Conservation (phyloP, 2,888 invertebrate genomes). For the Piscicola geometra region DNA sequence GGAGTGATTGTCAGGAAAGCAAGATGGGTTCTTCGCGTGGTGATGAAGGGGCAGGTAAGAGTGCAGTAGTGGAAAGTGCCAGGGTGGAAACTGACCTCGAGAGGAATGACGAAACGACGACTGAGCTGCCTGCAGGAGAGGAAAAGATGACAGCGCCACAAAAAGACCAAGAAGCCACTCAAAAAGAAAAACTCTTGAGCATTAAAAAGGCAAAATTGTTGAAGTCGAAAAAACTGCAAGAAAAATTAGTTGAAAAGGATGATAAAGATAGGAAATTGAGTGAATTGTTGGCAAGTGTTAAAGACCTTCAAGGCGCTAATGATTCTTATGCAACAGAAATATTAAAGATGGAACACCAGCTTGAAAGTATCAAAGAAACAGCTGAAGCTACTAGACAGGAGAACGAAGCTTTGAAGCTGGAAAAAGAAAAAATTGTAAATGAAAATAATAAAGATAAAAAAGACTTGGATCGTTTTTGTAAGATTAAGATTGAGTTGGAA, state of each 20-base stretch:
- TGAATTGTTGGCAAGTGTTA: not conserved
- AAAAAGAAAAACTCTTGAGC: constrained; percentile 4
- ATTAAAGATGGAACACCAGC: not conserved
- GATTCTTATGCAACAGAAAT: constrained; percentile 7
- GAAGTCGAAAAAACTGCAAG: constrained; percentile 27
- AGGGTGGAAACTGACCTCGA: too few relatives aligned
- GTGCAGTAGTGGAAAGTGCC: not conserved
- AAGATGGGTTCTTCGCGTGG: not conserved
- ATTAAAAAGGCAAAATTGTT: constrained; percentile 27
- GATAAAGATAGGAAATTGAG: not conserved
- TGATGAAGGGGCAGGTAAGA: not conserved
- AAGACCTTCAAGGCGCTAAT: constrained; percentile 8
- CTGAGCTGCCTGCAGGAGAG: not conserved
- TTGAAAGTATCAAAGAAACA: too few relatives aligned
- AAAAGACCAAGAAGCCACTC: not conserved
- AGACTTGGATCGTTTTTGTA: not conserved
- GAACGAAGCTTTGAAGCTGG: too few relatives aligned
- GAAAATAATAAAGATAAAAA: too few relatives aligned
- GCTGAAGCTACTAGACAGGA: too few relatives aligned
- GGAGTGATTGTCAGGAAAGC: too few relatives aligned
- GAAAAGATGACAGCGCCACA: not conserved
- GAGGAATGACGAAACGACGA: not conserved
- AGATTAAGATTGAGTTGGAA: not conserved
- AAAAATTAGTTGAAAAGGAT: constrained; percentile 10
- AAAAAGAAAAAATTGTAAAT: too few relatives aligned